Conservation (phyloP, 2,797 vertebrate genomes). For the Margarornis squamiger region DNA sequence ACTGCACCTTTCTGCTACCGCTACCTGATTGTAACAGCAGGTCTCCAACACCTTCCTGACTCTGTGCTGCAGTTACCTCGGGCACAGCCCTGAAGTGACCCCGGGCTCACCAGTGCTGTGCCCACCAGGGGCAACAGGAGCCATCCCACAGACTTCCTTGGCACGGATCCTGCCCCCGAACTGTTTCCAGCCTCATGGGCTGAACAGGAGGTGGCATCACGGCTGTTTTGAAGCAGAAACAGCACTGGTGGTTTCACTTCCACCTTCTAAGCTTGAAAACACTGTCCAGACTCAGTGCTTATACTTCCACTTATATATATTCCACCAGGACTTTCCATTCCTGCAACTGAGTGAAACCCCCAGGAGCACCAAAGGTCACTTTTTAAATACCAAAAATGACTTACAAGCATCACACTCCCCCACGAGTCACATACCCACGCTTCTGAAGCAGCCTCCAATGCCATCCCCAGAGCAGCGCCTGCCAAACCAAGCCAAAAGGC, state of each 20-base stretch:
- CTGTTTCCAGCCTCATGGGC: neutral
- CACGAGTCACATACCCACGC: neutral
- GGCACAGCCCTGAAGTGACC: neutral
- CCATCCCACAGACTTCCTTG: fast-evolving
- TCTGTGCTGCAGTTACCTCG: fast-evolving
- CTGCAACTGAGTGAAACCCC: neutral
- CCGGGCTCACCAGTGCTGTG: fast-evolving
- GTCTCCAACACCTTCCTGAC: neutral
- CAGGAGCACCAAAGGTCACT: neutral
- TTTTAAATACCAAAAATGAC: neutral
- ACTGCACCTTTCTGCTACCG: neutral
- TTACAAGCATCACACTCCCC: neutral
- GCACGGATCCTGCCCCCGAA: neutral
- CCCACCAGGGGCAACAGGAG: neutral
- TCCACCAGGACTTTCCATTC: neutral
- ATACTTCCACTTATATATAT: fast-evolving
- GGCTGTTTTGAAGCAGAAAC: neutral
- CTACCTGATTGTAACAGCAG: neutral
- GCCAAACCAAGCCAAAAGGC: slow-evolving; percentile 8
- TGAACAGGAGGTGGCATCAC: neutral
- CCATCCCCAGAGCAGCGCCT: neutral
- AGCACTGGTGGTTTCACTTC: neutral
- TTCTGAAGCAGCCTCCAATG: neutral
- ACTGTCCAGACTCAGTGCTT: neutral
- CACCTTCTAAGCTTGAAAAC: neutral